Base-by-base conservation (phyloP, 1,140 invertebrate species). In the Papilio aristodemus region DNA sequence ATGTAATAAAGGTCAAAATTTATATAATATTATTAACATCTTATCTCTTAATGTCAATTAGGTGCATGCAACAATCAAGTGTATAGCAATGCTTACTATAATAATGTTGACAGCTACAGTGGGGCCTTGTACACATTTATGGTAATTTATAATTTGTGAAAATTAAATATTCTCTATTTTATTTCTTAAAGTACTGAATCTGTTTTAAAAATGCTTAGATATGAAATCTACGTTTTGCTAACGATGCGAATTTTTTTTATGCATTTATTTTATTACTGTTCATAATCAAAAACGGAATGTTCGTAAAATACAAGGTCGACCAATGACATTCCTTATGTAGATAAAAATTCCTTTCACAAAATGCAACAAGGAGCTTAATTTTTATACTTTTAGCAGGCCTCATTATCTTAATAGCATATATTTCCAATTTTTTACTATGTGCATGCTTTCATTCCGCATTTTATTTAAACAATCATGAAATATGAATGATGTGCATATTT, bases 1-100 rank as follows among this genome's bases (percentile, higher is more conserved):
- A 38, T 37, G 32, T 60, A 37, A 9, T 32, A 36, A 13, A 36
- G n/a, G 37, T 14, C 25, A 37, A 60, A 14, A 37, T 14, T 60
- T 36, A 60, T 37, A 38, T 36, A 37, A 37, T 60, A 57, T 27
- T 36, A 19, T 36, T 14, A 60, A 32, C 27, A 58, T 58, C 54
- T 58, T 60, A 17, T 60, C 14, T 60, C 19, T 37, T 14, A 38
- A 60, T 60, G 14, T 36, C 46, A 37, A 6, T 59, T 27, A 27
- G 13, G 22, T 59, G 57, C 57, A 58, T 58, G 57, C 41, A 5
- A 32, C 27, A 32, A 43, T 13, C 41, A 43, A 43, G n/a, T 43
- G 14, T 43, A 43, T 43, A 43, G 4, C n/a, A 14, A 14, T 43
- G 43, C 43, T 19, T 19, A 46, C n/a, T 46, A 46, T 14, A 43